phyloP scores from a whole-genome alignment of 1,140 invertebrate genomes.

The Meloidogyne hapla region DNA sequence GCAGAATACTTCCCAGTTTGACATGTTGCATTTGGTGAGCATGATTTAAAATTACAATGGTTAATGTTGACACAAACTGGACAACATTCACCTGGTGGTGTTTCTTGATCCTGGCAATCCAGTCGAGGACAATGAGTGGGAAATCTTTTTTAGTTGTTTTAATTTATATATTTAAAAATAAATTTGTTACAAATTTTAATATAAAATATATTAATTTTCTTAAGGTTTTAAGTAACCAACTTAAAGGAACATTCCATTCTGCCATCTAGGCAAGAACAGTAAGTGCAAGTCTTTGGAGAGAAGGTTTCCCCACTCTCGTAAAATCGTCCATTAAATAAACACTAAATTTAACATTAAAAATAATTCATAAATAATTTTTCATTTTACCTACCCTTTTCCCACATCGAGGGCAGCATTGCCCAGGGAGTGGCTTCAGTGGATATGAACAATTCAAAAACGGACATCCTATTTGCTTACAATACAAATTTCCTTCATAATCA shows the following conservation, averaged over 20 bases:
- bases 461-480: constrained; percentile 49
- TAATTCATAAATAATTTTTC: background rate
- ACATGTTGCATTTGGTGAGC: constrained; percentile 50
- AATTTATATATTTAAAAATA: constrained; percentile 27
- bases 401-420: constrained; percentile 49
- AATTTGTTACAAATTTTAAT: constrained; percentile 27
- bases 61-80: constrained; percentile 53
- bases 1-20: constrained; percentile 48
- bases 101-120: constrained; percentile 50
- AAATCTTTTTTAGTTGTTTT: constrained; percentile 32
- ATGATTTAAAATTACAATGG: constrained; percentile 37
- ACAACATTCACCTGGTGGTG: constrained; percentile 56
- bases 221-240: constrained; percentile 24
- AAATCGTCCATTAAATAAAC: constrained; percentile 47
- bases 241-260: constrained; percentile 57
- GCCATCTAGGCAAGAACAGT: constrained; percentile 47
- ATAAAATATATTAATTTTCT: no score
- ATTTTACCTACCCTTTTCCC: constrained; percentile 34
- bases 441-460: constrained; percentile 45
- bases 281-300: constrained; percentile 56
- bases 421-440: constrained; percentile 32
- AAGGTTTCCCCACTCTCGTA: constrained; percentile 45
- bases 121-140: constrained; percentile 45
- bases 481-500: constrained; percentile 41
- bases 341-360: constrained; percentile 31